Conservation (phyloP, 2,888 invertebrate species). For the Acronicta aceris region DNA sequence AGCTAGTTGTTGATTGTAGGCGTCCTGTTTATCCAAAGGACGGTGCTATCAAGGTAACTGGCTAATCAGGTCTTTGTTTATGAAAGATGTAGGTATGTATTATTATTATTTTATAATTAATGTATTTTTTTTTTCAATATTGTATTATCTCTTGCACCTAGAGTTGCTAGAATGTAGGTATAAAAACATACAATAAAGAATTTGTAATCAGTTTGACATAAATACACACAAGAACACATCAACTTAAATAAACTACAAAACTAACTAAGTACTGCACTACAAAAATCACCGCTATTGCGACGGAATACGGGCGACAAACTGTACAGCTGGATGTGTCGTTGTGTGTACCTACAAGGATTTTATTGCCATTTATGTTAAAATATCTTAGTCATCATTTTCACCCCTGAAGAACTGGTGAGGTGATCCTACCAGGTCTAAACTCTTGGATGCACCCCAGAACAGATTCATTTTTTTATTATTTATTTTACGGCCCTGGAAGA, state of each 20-base stretch:
- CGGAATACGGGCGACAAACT: too few relatives aligned
- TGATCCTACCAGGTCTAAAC: neutral
- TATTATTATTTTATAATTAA: constrained; percentile 6
- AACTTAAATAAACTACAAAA: too few relatives aligned
- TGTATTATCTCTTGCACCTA: neutral
- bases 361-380: neutral
- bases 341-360: neutral
- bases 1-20: constrained; percentile 17
- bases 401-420: neutral
- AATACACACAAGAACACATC: too few relatives aligned
- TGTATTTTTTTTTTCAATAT: constrained; percentile 4
- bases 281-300: too few relatives aligned
- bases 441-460: neutral
- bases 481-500: too few relatives aligned
- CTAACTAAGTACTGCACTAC: too few relatives aligned
- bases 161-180: too few relatives aligned
- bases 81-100: neutral
- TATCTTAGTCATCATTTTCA: neutral
- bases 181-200: too few relatives aligned
- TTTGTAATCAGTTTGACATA: neutral
- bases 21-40: constrained; percentile 29
- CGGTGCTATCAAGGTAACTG: constrained; percentile 5
- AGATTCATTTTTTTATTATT: neutral
- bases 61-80: constrained; percentile 5
- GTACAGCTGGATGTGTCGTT: too few relatives aligned